Percentiles rank a stretch among this genome's conserved stretches.
phyloP scores from a whole-genome alignment of 2,797 vertebrate species.

The Setipinna tenuifilis region DNA sequence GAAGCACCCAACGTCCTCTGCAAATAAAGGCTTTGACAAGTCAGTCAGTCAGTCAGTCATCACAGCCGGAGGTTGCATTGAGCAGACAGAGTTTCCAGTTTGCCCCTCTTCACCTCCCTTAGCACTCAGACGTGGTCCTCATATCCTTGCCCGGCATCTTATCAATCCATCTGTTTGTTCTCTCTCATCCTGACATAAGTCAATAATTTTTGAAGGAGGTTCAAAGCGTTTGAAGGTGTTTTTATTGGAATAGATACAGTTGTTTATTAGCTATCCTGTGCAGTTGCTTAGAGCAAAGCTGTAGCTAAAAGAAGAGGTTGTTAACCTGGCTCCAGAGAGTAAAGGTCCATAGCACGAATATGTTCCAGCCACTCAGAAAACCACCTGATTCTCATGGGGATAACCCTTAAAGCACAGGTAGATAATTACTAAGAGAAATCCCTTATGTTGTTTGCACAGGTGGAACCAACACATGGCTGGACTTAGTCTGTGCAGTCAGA shows the following conservation, averaged over 20 bases:
- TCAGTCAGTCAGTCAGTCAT: slow-evolving; percentile 68
- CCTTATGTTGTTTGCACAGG: too few species aligned
- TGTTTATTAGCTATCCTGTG: not conserved
- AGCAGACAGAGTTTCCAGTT: slow-evolving; percentile 64
- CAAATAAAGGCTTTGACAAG: slow-evolving; percentile 78
- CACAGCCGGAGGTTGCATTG: slow-evolving; percentile 54
- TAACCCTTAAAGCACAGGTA: too few species aligned
- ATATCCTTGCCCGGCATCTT: not conserved
- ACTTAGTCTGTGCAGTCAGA: too few species aligned
- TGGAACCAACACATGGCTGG: too few species aligned
- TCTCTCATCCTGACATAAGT: not conserved
- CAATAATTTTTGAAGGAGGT: not conserved
- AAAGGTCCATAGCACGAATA: too few species aligned
- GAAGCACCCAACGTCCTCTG: not conserved
- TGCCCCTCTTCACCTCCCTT: not conserved
- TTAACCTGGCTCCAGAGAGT: too few species aligned
- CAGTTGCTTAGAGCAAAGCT: not conserved
- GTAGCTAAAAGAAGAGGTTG: not conserved
- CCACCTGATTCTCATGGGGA: too few species aligned
- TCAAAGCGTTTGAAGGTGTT: not conserved
- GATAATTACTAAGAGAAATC: too few species aligned
- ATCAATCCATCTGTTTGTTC: not conserved
- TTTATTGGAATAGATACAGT: not conserved
- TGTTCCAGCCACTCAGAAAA: too few species aligned
- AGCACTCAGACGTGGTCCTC: not conserved